Percentiles rank a stretch among this genome's conserved stretches.
phyloP scores from a whole-genome alignment of 2,113 vertebrate genomes.

The Oreochromis aureus region DNA sequence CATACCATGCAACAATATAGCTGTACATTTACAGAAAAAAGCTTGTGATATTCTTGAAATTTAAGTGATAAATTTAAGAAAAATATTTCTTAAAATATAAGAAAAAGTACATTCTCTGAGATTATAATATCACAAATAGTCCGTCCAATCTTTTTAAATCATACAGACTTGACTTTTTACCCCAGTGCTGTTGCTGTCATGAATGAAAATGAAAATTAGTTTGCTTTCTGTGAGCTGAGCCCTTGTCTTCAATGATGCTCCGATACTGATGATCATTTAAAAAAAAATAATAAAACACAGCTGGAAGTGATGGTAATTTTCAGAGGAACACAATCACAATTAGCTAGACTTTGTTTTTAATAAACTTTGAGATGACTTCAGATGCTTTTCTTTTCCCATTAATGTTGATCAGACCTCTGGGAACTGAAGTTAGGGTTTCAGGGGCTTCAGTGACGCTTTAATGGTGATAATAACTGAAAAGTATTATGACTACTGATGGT shows the following conservation, averaged over 20 bases:
- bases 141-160: background rate
- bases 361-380: background rate
- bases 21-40: background rate
- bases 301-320: background rate
- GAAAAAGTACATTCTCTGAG: background rate
- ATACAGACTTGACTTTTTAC: background rate
- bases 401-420: background rate
- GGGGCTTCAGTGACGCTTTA: background rate
- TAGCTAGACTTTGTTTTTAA: background rate
- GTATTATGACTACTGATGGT: accelerated
- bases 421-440: background rate
- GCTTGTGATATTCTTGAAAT: background rate
- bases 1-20: background rate
- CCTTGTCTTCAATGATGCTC: background rate
- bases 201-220: background rate
- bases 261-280: background rate
- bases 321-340: background rate
- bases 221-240: background rate
- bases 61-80: background rate
- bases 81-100: background rate
- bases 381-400: background rate
- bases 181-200: accelerated
- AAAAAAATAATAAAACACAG: background rate
- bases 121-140: background rate
- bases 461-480: background rate